These are phyloP conservation scores for Samia ricini DNA, from an alignment of 1,140 invertebrate genomes.

Conservation along the genomic window DNA sequence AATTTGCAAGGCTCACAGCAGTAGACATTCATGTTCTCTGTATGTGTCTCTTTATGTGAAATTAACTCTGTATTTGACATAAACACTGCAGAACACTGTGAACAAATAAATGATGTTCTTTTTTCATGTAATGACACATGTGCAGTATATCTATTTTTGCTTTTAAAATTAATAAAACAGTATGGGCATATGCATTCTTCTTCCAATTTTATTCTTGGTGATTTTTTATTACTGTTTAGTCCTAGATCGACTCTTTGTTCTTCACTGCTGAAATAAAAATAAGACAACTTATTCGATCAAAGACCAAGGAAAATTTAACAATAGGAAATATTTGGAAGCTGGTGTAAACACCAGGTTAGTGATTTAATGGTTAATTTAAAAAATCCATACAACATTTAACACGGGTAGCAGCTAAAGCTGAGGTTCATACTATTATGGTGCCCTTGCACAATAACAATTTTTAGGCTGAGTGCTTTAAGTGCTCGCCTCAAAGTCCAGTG, in stretches of 20 bases:
- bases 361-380: no score
- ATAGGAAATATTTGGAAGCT: no score
- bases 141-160: not conserved
- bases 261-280: not conserved
- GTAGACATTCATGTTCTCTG: not conserved
- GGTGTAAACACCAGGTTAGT: no score
- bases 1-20: not conserved
- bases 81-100: not conserved
- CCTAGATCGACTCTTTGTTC: not conserved
- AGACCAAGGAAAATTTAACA: no score
- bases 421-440: no score
- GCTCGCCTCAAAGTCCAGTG: no score
- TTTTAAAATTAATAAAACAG: not conserved
- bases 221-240: not conserved
- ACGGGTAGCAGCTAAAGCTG: no score
- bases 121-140: conserved; percentile 3
- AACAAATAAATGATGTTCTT: not conserved
- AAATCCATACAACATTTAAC: no score
- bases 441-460: no score
- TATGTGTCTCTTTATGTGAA: conserved; percentile 3
- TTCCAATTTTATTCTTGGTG: not conserved
- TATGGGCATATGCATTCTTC: not conserved
- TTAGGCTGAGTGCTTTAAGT: no score
- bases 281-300: no score
- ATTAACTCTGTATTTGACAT: not conserved